Conservation (phyloP, 2,113 vertebrate genomes). For the Ailurus styani region DNA sequence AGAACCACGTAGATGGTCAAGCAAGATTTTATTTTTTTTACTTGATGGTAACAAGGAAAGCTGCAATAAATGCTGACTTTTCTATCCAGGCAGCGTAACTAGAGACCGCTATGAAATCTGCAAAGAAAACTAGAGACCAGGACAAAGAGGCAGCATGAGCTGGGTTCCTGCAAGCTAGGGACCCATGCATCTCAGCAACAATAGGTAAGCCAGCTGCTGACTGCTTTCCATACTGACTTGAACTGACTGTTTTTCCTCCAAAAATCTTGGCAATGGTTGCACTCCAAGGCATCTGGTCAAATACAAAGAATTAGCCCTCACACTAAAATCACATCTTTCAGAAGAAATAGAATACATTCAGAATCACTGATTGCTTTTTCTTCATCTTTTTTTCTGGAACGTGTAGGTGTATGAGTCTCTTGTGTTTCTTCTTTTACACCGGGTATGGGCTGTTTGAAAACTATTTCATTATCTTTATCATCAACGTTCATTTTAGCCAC, state of each 20-base stretch:
- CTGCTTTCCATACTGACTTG: neutral
- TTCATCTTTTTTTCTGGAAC: neutral
- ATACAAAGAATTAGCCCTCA: neutral
- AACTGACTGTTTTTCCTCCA: neutral
- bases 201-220: neutral
- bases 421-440: slow-evolving; percentile 24
- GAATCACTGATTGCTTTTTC: slow-evolving; percentile 18
- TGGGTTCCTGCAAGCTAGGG: accelerated
- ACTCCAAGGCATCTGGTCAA: neutral
- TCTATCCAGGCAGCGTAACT: neutral
- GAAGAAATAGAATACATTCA: neutral
- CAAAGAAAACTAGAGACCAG: neutral
- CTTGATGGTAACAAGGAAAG: neutral
- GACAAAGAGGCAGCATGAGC: neutral
- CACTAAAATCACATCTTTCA: neutral
- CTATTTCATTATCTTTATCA: slow-evolving; percentile 84
- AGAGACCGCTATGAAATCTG: neutral
- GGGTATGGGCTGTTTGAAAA: slow-evolving; percentile 80
- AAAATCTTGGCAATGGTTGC: neutral
- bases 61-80: neutral
- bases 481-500: slow-evolving; percentile 71
- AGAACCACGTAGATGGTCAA: neutral
- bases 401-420: neutral
- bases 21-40: slow-evolving; percentile 12
- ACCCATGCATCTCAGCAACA: neutral